These are phyloP conservation scores for Ruditapes philippinarum DNA, from an alignment of 1,140 invertebrate species.

Conservation along the genomic window DNA sequence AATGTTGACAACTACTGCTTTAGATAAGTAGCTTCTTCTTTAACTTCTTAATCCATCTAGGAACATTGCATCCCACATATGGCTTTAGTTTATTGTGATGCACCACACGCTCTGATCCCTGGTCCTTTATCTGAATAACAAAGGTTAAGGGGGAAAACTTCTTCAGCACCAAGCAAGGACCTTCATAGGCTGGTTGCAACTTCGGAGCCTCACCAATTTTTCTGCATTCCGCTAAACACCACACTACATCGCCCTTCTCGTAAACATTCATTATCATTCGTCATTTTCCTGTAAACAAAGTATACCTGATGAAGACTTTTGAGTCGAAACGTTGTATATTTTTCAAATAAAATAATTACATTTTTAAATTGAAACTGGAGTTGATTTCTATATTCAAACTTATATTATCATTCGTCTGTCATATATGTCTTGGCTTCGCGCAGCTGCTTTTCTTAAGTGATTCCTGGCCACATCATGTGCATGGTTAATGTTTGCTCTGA, in stretches of 20 bases:
- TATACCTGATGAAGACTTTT: too few species aligned
- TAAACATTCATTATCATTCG: neutral
- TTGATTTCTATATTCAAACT: too few species aligned
- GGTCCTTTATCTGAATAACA: constrained; percentile 30
- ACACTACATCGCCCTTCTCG: constrained; percentile 46
- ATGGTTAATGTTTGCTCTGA: neutral
- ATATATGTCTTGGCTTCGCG: constrained; percentile 41
- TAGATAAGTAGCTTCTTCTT: too few species aligned
- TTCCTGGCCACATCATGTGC: constrained; percentile 44
- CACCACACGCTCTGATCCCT: constrained; percentile 28
- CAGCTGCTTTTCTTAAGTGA: neutral
- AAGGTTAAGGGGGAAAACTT: constrained; percentile 23
- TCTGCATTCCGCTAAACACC: constrained; percentile 12
- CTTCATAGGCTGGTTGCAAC: constrained; percentile 36
- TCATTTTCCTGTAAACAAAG: too few species aligned
- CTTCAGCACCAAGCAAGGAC: constrained; percentile 27
- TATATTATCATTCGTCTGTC: neutral
- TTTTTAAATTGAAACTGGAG: too few species aligned
- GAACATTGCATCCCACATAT: constrained; percentile 17
- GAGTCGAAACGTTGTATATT: too few species aligned
- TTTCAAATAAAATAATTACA: too few species aligned
- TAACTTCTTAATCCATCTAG: constrained; percentile 16
- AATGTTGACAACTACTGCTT: too few species aligned
- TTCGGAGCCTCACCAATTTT: constrained; percentile 19
- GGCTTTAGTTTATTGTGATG: constrained; percentile 61